Percentiles rank a stretch among this genome's conserved stretches.
Evolutionary conservation across 92 coral and sea anemone species (phyloP).

Genomic region (Phenganax stokvisi): DNA sequence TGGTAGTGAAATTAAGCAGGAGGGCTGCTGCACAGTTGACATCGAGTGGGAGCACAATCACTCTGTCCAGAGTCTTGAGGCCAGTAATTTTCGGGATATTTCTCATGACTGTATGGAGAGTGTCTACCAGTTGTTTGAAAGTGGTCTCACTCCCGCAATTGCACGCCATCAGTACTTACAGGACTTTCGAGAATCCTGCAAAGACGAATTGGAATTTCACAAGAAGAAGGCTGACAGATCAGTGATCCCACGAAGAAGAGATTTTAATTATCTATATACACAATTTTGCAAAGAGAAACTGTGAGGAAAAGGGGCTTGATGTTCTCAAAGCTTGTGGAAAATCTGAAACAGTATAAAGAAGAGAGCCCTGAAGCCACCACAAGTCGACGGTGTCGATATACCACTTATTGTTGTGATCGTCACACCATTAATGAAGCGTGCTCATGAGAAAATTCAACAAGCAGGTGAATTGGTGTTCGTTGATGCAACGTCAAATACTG

Average conservation of each 20-base stretch:
- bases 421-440: constrained; percentile 10
- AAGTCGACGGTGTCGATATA: not conserved
- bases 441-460: constrained; percentile 1
- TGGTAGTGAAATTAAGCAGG: constrained; percentile 8
- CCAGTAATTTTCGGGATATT: constrained; percentile 15
- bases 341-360: constrained; percentile 8
- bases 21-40: constrained; percentile 16
- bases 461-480: constrained; percentile 36
- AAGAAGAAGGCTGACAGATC: constrained; percentile 59
- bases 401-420: constrained; percentile 17
- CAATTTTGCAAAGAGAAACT: constrained; percentile 43
- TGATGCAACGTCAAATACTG: constrained; percentile 34
- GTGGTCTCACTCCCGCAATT: constrained; percentile 59
- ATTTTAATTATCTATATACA: constrained; percentile 45
- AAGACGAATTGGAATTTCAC: constrained; percentile 41
- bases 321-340: not conserved
- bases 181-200: constrained; percentile 45
- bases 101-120: constrained; percentile 14
- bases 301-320: not conserved
- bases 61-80: constrained; percentile 23
- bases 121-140: constrained; percentile 50
- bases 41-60: constrained; percentile 36
- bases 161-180: constrained; percentile 55
- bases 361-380: constrained; percentile 22
- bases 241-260: constrained; percentile 53